These are phyloP conservation scores for Cryptotermes secundus DNA, from an alignment of 1,140 invertebrate species.

Conservation along the genomic window DNA sequence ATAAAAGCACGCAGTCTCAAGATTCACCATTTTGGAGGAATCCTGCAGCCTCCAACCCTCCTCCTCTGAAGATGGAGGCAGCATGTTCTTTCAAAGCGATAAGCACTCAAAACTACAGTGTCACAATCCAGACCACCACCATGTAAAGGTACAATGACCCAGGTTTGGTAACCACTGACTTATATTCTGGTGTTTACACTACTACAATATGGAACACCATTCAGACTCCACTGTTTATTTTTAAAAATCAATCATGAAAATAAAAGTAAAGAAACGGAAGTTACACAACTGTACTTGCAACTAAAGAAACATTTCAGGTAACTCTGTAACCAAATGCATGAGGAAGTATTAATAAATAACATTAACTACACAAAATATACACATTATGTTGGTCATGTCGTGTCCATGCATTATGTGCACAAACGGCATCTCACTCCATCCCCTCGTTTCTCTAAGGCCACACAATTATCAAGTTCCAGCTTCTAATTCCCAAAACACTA, in stretches of 20 bases:
- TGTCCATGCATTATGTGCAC: neutral
- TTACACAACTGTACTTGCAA: neutral
- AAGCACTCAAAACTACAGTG: too few species aligned
- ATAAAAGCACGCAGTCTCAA: too few species aligned
- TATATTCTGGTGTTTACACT: too few species aligned
- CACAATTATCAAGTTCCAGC: neutral
- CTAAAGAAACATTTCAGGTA: neutral
- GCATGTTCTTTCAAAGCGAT: too few species aligned
- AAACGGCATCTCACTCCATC: neutral
- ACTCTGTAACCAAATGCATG: neutral
- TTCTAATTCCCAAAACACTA: neutral
- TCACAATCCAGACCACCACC: too few species aligned
- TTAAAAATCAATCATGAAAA: neutral
- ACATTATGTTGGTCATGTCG: neutral
- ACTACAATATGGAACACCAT: neutral
- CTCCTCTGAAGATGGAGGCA: too few species aligned
- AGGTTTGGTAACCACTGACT: too few species aligned
- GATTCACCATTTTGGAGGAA: too few species aligned
- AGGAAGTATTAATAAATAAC: neutral
- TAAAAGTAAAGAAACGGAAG: neutral
- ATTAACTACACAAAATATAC: neutral
- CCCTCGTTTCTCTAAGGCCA: neutral
- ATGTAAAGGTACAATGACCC: too few species aligned
- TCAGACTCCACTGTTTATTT: neutral
- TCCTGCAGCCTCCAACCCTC: too few species aligned